Evolutionary conservation across 2,797 vertebrate species (phyloP).

Genomic region (Adrianichthys oophorus): DNA sequence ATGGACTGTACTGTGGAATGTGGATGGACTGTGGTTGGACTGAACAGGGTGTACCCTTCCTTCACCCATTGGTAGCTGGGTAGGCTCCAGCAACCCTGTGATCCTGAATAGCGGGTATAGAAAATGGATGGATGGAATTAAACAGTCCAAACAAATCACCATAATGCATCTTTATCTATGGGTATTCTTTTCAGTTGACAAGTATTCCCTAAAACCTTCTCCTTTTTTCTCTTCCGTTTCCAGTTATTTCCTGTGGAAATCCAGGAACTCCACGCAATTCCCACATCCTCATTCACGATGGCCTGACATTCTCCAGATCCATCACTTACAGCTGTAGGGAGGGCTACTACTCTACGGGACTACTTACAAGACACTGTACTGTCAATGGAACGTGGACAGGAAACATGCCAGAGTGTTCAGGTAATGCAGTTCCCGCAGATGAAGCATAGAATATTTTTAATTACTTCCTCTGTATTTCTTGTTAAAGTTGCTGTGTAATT

Average conservation of each 20-base stretch:
- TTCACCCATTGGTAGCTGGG: too few relatives aligned
- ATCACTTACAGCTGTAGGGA: slow-evolving; percentile 93
- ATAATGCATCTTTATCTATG: neutral
- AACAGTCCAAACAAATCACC: too few relatives aligned
- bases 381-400: slow-evolving; percentile 98
- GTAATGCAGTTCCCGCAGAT: slow-evolving; percentile 63
- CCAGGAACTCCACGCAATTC: slow-evolving; percentile 93
- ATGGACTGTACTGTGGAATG: too few relatives aligned
- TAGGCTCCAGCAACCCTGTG: too few relatives aligned
- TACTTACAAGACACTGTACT: slow-evolving; percentile 95
- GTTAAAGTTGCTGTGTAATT: too few relatives aligned
- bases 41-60: too few relatives aligned
- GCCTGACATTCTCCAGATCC: slow-evolving; percentile 91
- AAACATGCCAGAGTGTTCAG: slow-evolving; percentile 90
- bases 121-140: too few relatives aligned
- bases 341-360: slow-evolving; percentile 91
- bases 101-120: too few relatives aligned
- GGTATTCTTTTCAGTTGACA: neutral
- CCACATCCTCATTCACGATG: slow-evolving; percentile 88
- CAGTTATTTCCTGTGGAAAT: slow-evolving; percentile 96
- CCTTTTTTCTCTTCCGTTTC: slow-evolving; percentile 8
- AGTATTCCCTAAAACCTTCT: slow-evolving; percentile 4
- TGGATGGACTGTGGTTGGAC: too few relatives aligned
- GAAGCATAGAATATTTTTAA: neutral
- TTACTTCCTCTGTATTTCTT: too few relatives aligned